phyloP scores from a whole-genome alignment of 2,113 vertebrate genomes.

The Ursus arctos region DNA sequence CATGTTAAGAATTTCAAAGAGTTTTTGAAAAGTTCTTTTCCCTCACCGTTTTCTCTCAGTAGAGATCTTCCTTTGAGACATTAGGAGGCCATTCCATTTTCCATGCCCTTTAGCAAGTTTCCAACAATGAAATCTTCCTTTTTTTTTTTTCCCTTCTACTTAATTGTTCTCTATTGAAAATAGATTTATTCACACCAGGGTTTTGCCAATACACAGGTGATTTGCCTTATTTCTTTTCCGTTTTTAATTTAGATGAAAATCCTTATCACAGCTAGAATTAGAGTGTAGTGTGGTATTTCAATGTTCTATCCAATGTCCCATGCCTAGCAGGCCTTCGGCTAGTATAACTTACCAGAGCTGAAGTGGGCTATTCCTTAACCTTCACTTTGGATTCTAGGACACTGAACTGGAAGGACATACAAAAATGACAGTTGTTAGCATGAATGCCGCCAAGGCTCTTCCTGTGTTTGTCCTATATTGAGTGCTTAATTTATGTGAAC shows the following conservation, averaged over 20 bases:
- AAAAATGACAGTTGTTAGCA: neutral
- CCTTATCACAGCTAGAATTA: neutral
- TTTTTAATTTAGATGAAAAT: neutral
- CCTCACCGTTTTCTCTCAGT: neutral
- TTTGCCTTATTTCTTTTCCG: slow-evolving; percentile 13
- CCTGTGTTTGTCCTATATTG: neutral
- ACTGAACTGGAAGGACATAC: neutral
- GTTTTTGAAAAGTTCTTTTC: neutral
- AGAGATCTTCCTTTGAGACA: neutral
- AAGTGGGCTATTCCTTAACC: neutral
- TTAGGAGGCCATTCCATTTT: neutral
- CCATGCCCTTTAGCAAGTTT: neutral
- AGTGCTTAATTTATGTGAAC: neutral
- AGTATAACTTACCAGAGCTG: neutral
- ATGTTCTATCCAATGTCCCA: neutral
- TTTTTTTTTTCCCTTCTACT: neutral
- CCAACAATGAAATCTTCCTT: neutral
- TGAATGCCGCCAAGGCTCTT: neutral
- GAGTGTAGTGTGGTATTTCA: neutral
- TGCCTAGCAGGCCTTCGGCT: neutral
- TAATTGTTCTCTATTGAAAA: neutral
- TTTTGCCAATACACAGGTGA: neutral
- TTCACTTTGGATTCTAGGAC: neutral
- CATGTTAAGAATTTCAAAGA: neutral
- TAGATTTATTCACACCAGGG: neutral